Percentiles rank a stretch among this genome's conserved stretches.
phyloP scores from a whole-genome alignment of 2,113 vertebrate species.

The Australoheros scitulus region DNA sequence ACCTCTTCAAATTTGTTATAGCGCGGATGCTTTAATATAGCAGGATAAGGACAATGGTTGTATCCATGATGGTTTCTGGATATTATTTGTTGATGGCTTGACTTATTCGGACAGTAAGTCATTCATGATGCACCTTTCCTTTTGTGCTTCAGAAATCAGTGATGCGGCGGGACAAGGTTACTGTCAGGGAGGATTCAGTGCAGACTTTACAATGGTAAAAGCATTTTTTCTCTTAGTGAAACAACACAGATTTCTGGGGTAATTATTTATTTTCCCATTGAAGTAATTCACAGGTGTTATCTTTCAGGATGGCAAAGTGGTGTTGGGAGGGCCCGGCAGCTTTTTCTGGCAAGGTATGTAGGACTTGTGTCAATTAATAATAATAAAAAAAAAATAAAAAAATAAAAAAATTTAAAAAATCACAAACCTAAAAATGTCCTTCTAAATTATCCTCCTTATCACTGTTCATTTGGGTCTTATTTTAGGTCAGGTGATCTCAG shows the following conservation, averaged over 20 bases:
- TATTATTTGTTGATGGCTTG: background rate
- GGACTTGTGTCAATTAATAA: background rate
- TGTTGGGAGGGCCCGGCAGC: constrained; percentile 91
- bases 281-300: constrained; percentile 36
- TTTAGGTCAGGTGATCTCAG: constrained; percentile 88
- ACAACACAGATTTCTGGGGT: background rate
- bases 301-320: constrained; percentile 86
- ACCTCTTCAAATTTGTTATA: background rate
- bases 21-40: background rate
- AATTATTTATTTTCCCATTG: background rate
- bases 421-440: background rate
- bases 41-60: background rate
- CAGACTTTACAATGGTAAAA: constrained; percentile 89
- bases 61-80: background rate
- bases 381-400: background rate
- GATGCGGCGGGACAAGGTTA: constrained; percentile 83
- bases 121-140: background rate
- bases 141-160: constrained; percentile 77
- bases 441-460: background rate
- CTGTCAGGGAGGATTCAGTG: constrained; percentile 93
- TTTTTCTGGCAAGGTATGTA: constrained; percentile 91
- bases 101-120: background rate
- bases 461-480: background rate
- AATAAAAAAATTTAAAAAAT: background rate
- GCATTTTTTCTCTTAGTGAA: background rate